Conservation (phyloP, 2,888 invertebrate species). For the Gastrophysa polygoni region DNA sequence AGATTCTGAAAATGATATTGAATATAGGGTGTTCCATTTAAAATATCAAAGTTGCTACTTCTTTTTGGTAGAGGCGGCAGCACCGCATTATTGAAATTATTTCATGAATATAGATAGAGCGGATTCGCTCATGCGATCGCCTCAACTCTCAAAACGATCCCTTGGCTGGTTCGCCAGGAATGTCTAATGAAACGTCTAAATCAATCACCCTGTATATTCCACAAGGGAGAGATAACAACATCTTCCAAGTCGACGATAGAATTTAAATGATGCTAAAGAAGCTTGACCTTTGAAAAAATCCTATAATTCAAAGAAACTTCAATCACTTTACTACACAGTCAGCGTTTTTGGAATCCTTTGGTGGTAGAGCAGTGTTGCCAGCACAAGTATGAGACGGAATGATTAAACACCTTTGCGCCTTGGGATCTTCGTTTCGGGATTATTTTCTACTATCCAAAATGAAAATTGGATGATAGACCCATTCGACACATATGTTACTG, state of each 20-base stretch:
- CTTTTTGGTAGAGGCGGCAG: too few relatives aligned
- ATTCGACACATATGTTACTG: slow-evolving; percentile 18
- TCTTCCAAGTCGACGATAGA: slow-evolving; percentile 21
- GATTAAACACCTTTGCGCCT: slow-evolving; percentile 22
- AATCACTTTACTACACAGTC: slow-evolving; percentile 22
- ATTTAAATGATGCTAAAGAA: slow-evolving; percentile 19
- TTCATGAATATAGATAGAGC: too few relatives aligned
- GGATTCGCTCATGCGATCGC: too few relatives aligned
- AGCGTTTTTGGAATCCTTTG: slow-evolving; percentile 32
- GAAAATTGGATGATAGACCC: slow-evolving; percentile 26
- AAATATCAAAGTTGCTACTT: too few relatives aligned
- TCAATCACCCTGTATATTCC: too few relatives aligned
- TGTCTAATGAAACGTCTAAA: too few relatives aligned
- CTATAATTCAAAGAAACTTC: slow-evolving; percentile 16
- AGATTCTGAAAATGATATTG: too few relatives aligned
- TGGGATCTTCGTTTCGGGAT: slow-evolving; percentile 25
- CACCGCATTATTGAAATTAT: too few relatives aligned
- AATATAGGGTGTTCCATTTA: too few relatives aligned
- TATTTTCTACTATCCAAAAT: slow-evolving; percentile 29
- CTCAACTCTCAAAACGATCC: slow-evolving; percentile 25
- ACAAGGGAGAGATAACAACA: slow-evolving; percentile 22
- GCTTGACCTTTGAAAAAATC: slow-evolving; percentile 12
- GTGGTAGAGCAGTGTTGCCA: slow-evolving; percentile 24
- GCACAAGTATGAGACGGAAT: slow-evolving; percentile 27
- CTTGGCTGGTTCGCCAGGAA: too few relatives aligned